Evolutionary conservation across 1,140 invertebrate species (phyloP).

Genomic region (Ruditapes philippinarum): DNA sequence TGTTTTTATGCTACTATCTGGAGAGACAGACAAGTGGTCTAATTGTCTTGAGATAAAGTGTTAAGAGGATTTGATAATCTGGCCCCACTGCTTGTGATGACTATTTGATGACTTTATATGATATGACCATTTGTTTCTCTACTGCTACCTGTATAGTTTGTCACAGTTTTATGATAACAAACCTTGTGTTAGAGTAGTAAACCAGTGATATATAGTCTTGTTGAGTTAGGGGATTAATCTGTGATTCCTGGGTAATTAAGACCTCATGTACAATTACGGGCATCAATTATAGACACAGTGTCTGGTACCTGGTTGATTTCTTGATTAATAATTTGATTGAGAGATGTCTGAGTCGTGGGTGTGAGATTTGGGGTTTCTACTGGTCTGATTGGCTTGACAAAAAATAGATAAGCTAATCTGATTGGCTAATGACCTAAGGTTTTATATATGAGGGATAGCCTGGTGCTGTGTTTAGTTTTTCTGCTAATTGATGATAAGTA

Average conservation of each 20-base stretch:
- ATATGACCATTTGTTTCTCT: constrained; percentile 3
- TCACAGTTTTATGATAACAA: constrained; percentile 24
- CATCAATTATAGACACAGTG: background rate
- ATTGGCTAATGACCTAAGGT: constrained; percentile 14
- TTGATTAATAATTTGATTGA: constrained; percentile 45
- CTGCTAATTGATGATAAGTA: background rate
- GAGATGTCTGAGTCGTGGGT: constrained; percentile 30
- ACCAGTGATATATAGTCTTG: constrained; percentile 10
- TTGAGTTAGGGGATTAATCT: constrained; percentile 9
- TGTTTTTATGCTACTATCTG: background rate
- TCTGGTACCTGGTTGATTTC: background rate
- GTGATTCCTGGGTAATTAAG: constrained; percentile 16
- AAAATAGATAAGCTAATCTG: constrained; percentile 27
- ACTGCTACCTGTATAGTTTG: background rate
- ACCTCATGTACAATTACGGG: background rate
- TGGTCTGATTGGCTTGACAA: background rate
- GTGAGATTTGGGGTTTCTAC: constrained; percentile 26
- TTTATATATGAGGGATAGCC: background rate
- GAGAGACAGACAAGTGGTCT: background rate
- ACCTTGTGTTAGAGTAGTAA: constrained; percentile 27
- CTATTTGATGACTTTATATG: constrained; percentile 15
- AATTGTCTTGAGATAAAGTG: constrained; percentile 16
- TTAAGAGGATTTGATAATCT: background rate
- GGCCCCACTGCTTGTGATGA: background rate
- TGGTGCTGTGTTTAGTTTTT: constrained; percentile 23